Percentiles rank a stretch among this genome's conserved stretches.
Conservation (phyloP, 2,113 vertebrate species). For the Hippocampus guttulatus region DNA sequence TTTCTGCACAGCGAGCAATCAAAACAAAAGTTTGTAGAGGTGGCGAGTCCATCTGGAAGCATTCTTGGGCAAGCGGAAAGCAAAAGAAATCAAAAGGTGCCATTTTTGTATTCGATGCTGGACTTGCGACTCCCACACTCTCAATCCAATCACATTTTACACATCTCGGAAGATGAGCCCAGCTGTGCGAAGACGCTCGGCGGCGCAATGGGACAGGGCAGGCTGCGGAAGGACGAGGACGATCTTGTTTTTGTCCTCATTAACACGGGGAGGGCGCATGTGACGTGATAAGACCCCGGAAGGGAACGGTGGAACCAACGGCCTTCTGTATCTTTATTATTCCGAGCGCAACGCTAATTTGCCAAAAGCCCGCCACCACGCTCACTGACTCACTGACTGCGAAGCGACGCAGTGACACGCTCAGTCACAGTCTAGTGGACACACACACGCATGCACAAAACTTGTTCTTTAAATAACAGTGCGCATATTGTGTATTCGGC, state of each 20-base stretch:
- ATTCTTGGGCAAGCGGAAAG: neutral
- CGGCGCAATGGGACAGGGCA: neutral
- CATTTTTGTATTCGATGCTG: neutral
- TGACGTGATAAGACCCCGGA: neutral
- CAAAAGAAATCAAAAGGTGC: neutral
- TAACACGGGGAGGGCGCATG: neutral
- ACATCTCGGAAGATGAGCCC: neutral
- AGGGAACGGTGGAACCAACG: neutral
- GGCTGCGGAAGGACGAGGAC: neutral
- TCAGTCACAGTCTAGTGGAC: neutral
- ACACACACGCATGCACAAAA: neutral
- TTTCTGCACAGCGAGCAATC: neutral
- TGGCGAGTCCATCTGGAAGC: constrained; percentile 1
- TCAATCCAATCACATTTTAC: neutral
- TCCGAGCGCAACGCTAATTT: neutral
- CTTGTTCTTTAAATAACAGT: neutral
- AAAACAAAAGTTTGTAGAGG: neutral
- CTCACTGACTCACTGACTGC: neutral
- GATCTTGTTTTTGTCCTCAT: neutral
- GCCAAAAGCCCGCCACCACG: neutral
- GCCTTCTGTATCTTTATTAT: neutral
- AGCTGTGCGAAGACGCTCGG: neutral
- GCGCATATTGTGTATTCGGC: neutral
- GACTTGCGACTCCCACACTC: neutral
- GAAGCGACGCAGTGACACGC: neutral